Evolutionary conservation across 2,113 vertebrate species (phyloP).

Genomic region (Macheiramphus alcinus): DNA sequence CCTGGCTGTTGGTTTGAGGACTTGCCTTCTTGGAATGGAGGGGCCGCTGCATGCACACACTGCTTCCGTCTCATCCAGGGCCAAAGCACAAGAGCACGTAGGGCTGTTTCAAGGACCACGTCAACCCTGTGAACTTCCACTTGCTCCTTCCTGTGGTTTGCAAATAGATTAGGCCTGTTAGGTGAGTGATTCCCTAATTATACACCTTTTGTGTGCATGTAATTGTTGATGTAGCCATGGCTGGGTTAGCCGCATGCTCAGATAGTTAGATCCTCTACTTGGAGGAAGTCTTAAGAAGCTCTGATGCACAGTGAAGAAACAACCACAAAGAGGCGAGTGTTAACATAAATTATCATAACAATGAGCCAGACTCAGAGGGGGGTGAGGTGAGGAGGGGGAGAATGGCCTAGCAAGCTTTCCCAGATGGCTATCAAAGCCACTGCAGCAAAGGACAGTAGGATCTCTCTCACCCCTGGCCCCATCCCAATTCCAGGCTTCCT

Average conservation of each 20-base stretch:
- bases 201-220: not conserved
- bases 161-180: not conserved
- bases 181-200: not conserved
- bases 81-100: too few relatives aligned
- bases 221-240: not conserved
- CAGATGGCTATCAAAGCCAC: not conserved
- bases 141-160: not conserved
- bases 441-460: not conserved
- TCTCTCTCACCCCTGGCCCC: not conserved
- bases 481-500: not conserved
- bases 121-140: not conserved
- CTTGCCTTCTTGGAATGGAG: not conserved
- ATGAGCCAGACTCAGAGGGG: not conserved
- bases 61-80: not conserved
- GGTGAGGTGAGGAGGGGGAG: too few relatives aligned
- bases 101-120: not conserved
- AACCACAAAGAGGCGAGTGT: not conserved
- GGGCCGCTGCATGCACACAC: accelerated
- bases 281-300: not conserved
- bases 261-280: not conserved
- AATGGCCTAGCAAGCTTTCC: not conserved
- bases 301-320: not conserved
- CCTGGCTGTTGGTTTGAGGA: not conserved
- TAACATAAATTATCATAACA: not conserved
- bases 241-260: not conserved